Conservation (phyloP, 2,113 vertebrate species). For the Bujurquina vittata region DNA sequence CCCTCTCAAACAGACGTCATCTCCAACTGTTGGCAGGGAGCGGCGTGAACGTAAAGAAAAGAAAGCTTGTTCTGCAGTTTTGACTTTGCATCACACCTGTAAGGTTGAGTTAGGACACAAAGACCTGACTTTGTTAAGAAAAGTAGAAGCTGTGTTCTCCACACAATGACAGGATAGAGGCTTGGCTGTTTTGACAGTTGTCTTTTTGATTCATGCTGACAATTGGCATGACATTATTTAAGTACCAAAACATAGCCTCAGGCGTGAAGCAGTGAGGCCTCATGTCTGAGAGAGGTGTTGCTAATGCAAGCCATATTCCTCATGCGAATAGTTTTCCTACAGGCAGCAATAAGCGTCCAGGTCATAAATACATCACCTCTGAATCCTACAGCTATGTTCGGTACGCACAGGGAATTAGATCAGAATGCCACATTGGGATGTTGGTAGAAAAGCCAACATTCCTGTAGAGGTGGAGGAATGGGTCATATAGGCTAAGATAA, state of each 20-base stretch:
- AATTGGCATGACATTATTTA: conserved; percentile 29
- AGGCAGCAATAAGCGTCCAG: conserved; percentile 44
- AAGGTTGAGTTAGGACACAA: conserved; percentile 50
- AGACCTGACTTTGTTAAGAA: conserved; percentile 52
- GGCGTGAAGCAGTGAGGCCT: conserved; percentile 1
- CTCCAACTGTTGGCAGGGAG: conserved; percentile 64
- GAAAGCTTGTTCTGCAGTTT: conserved; percentile 69
- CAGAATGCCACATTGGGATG: conserved; percentile 78
- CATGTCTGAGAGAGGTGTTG: conserved; percentile 23
- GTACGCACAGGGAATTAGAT: conserved; percentile 66
- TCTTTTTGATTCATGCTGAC: conserved; percentile 47
- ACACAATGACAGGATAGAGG: conserved; percentile 20
- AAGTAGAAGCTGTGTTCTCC: conserved; percentile 32
- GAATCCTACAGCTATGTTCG: conserved; percentile 60
- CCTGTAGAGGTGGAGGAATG: conserved; percentile 42
- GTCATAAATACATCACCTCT: conserved; percentile 69
- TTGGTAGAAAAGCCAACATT: conserved; percentile 78
- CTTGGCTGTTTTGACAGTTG: conserved; percentile 37
- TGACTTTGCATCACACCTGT: conserved; percentile 67
- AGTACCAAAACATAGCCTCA: conserved; percentile 23
- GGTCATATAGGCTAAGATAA: conserved; percentile 41
- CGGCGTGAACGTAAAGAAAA: conserved; percentile 68
- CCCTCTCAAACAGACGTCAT: conserved; percentile 77
- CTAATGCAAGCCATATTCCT: conserved; percentile 64
- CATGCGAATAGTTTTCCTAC: conserved; percentile 47